These are phyloP conservation scores for Watsonalla cultraria DNA, from an alignment of 2,888 invertebrate species.

Conservation along the genomic window DNA sequence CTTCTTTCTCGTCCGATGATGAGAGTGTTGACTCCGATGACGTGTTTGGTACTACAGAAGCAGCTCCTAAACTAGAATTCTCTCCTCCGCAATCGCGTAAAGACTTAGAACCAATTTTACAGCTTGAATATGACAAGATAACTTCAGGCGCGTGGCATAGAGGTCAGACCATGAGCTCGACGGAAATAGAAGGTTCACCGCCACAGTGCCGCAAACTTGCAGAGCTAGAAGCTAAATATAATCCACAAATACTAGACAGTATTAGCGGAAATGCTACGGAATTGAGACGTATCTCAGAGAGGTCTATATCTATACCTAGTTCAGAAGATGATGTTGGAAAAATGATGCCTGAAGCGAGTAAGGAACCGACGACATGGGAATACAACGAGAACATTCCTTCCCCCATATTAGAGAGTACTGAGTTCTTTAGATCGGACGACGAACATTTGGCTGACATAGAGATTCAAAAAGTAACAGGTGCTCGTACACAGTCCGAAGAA, in stretches of 20 bases:
- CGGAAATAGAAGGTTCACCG: conserved; percentile 87
- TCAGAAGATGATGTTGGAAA: conserved; percentile 85
- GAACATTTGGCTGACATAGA: conserved; percentile 77
- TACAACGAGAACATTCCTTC: conserved; percentile 82
- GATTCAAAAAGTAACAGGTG: conserved; percentile 76
- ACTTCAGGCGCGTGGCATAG: conserved; percentile 83
- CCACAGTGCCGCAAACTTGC: conserved; percentile 84
- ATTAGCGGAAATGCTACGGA: conserved; percentile 82
- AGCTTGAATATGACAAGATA: conserved; percentile 84
- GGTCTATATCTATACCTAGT: conserved; percentile 86
- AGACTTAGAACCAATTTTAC: conserved; percentile 85
- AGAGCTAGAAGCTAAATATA: conserved; percentile 82
- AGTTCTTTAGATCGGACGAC: conserved; percentile 79
- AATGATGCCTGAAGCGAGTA: conserved; percentile 73
- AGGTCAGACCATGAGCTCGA: conserved; percentile 87
- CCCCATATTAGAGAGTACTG: conserved; percentile 80
- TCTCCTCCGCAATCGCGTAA: conserved; percentile 87
- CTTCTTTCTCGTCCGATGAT: conserved; percentile 87
- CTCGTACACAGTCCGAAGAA: conserved; percentile 50
- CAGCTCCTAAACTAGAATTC: conserved; percentile 85
- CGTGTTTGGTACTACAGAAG: conserved; percentile 87
- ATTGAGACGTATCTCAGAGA: conserved; percentile 83
- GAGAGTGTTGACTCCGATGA: conserved; percentile 88
- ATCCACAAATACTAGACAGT: conserved; percentile 81
- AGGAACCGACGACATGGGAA: conserved; percentile 79